Evolutionary conservation across 2,888 invertebrate species (phyloP).

Genomic region (Heliconius cydno): DNA sequence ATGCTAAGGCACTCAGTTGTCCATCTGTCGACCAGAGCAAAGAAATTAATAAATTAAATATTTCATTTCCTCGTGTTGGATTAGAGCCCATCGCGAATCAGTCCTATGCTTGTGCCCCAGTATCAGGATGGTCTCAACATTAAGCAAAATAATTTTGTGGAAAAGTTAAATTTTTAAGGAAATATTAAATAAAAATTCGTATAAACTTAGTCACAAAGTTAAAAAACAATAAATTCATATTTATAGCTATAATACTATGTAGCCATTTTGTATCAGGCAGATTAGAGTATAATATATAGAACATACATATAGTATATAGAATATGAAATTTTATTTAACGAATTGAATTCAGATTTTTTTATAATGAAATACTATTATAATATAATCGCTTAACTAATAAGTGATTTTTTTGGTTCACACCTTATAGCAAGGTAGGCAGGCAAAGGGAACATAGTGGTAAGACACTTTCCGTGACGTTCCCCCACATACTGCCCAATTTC

Average conservation of each 20-base stretch:
- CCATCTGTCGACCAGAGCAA: no score
- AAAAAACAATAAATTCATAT: not conserved
- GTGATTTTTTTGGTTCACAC: not conserved
- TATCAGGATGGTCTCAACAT: not conserved
- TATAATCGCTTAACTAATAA: constrained; percentile 19
- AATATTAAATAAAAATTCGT: no score
- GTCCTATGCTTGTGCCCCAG: no score
- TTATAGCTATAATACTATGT: not conserved
- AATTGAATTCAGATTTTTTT: constrained; percentile 32
- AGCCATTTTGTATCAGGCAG: constrained; percentile 37
- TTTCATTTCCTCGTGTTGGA: no score
- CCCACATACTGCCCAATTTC: not conserved
- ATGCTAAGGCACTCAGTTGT: no score
- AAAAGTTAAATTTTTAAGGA: no score
- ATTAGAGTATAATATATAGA: not conserved
- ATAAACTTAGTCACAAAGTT: no score
- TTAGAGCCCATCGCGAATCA: no score
- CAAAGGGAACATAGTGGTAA: not conserved
- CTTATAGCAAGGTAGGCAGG: not conserved
- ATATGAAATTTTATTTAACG: constrained; percentile 38
- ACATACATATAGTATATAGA: constrained; percentile 24
- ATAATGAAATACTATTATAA: constrained; percentile 9
- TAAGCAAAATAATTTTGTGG: not conserved
- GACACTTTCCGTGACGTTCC: not conserved
- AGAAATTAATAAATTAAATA: no score